Percentiles rank a stretch among this genome's conserved stretches.
Evolutionary conservation across 2,797 vertebrate species (phyloP).

Genomic region (Mus minutoides): DNA sequence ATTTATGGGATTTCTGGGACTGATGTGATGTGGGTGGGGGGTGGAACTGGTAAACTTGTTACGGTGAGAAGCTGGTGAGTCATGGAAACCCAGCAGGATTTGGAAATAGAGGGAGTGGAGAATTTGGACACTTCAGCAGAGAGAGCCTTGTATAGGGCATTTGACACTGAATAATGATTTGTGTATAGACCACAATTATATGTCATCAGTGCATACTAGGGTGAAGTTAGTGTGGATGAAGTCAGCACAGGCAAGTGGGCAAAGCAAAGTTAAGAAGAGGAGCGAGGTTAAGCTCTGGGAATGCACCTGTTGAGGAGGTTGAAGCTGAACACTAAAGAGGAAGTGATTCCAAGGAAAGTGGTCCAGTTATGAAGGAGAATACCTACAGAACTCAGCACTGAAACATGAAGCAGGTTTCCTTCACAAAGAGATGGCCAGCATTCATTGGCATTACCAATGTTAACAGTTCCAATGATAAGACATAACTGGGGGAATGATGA

Average conservation of each 20-base stretch:
- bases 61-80: neutral
- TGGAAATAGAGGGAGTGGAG: neutral
- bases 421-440: neutral
- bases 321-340: neutral
- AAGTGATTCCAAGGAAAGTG: neutral
- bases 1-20: neutral
- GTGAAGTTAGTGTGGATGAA: neutral
- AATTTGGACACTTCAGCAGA: neutral
- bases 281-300: neutral
- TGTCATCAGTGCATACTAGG: neutral
- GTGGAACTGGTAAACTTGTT: neutral
- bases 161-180: neutral
- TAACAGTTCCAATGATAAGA: neutral
- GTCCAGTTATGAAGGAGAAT: neutral
- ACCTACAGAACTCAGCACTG: neutral
- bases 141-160: neutral
- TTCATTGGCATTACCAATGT: neutral
- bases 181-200: neutral
- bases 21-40: neutral
- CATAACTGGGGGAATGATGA: neutral
- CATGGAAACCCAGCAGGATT: neutral
- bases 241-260: neutral
- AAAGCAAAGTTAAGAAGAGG: neutral
- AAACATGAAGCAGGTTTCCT: neutral
- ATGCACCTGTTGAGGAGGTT: neutral